Evolutionary conservation across 2,797 vertebrate species (phyloP), one percentile per base, ranked within the genome.

Genomic region (Erpetoichthys calabaricus): DNA sequence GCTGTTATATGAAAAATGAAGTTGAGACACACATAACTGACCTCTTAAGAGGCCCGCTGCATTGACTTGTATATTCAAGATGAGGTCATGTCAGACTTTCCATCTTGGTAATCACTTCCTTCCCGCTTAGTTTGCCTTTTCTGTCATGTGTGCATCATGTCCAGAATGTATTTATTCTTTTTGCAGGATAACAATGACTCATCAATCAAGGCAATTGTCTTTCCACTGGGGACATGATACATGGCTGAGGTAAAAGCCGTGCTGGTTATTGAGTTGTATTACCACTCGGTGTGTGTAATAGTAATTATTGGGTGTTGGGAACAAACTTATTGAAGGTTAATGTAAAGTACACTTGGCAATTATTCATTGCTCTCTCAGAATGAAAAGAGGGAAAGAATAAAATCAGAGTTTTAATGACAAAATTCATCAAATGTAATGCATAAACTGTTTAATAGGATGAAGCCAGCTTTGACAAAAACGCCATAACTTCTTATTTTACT

Each of bases 191-290:
- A 5, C 50, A n/a, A 25, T 9, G 62, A 61, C 62, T 68, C 70
- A 69, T 77, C 68, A 61, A 73, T 77, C 76, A 75, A 62, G 55
- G 57, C 57, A 58, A 62, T 57, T 47, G 64, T 47, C 68, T 65
- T 65, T 62, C 49, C 57, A 51, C 45, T 53, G 58, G 65, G 62
- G 44, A 50, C 51, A 57, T 1, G n/a, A 53, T 52, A 60, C 51
- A 63, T 10, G 25, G 53, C 45, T 54, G 45, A 10, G 53, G 54
- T 45, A 56, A 54, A 57, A 59, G 51, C 42, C 3, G 6, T 25
- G 25, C 25, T 51, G 45, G 47, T 66, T 61, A 56, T 44, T 45
- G 60, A 70, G 63, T 60, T 54, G 49, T 60, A 59, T 64, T 64
- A 64, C 67, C 66, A 56, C 67, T 72, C 69, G 63, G 65, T 71